These are phyloP conservation scores for Clarias gariepinus DNA, from an alignment of 2,113 vertebrate genomes.

Conservation along the genomic window DNA sequence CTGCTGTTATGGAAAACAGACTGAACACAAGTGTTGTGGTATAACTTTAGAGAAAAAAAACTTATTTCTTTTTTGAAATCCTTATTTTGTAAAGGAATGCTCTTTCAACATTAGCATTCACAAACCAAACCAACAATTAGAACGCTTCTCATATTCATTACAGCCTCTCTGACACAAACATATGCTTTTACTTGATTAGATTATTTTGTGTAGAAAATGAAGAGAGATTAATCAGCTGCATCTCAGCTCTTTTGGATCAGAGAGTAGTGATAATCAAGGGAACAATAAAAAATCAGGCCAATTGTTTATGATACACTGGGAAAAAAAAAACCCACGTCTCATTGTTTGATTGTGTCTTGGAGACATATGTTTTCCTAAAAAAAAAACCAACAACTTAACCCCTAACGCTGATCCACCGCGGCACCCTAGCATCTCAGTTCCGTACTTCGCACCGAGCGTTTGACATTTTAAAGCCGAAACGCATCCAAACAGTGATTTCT, in stretches of 20 bases:
- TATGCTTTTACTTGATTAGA: not conserved
- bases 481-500: not conserved
- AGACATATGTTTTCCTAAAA: not conserved
- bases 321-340: not conserved
- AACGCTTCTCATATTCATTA: not conserved
- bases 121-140: not conserved
- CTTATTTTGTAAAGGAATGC: not conserved
- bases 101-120: not conserved
- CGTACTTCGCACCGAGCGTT: not conserved
- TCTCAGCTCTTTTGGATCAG: not conserved
- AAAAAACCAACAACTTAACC: not conserved
- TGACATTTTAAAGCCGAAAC: not conserved
- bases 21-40: not conserved
- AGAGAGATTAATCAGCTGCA: not conserved
- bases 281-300: slow-evolving; percentile 6
- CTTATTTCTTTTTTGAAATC: not conserved
- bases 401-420: not conserved
- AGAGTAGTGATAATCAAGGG: not conserved
- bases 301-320: not conserved
- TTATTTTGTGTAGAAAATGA: not conserved
- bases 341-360: not conserved
- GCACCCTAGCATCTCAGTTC: not conserved
- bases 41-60: not conserved
- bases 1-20: not conserved
- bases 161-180: not conserved